Percentiles rank a stretch among this genome's conserved stretches.
These are phyloP conservation scores for Pyrocephalus nanus DNA, from an alignment of 2,797 vertebrate species.

Conservation along the genomic window DNA sequence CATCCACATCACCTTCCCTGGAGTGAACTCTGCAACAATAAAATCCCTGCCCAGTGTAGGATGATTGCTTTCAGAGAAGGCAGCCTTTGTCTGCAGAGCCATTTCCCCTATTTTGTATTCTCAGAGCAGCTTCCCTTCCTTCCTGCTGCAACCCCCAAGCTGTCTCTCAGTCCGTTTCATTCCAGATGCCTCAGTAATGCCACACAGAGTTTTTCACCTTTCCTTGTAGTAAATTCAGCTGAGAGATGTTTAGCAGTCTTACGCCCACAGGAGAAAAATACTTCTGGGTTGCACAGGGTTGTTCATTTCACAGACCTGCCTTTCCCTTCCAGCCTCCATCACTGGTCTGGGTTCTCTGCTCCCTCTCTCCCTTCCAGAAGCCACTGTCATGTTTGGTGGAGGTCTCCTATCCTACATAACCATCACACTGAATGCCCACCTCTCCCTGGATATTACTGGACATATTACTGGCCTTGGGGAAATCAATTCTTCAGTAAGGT, in stretches of 20 bases:
- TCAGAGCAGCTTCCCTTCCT: background rate
- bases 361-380: background rate
- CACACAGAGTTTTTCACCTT: background rate
- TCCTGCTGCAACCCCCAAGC: background rate
- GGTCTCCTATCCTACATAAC: background rate
- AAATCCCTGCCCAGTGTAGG: slow-evolving; percentile 43
- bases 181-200: background rate
- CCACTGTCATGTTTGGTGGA: background rate
- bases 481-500: background rate
- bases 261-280: background rate
- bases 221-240: background rate
- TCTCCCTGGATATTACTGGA: background rate
- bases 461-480: background rate
- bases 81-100: slow-evolving; percentile 60
- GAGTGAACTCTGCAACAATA: slow-evolving; percentile 62
- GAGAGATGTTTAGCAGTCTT: background rate
- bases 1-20: slow-evolving; percentile 59
- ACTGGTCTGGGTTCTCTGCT: background rate
- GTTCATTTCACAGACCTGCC: background rate
- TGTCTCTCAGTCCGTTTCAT: slow-evolving; percentile 18
- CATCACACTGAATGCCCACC: background rate
- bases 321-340: background rate
- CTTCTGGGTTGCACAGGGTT: background rate
- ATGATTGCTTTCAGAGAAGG: slow-evolving; percentile 61
- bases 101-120: slow-evolving; percentile 53